These are phyloP conservation scores for Dryocosmus kuriphilus DNA, from an alignment of 2,888 invertebrate species.

Conservation along the genomic window DNA sequence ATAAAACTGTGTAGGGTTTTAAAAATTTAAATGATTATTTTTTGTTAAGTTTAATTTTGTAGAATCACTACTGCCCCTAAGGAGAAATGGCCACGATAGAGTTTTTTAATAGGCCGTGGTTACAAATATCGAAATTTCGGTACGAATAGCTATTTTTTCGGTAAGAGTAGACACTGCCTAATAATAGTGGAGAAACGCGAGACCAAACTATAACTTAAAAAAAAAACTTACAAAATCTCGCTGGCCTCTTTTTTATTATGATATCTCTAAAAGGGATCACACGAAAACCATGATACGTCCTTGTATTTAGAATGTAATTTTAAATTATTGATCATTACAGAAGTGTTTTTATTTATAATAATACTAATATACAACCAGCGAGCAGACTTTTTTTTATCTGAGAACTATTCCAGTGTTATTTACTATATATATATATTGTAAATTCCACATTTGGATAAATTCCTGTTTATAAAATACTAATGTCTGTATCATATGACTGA, in stretches of 20 bases:
- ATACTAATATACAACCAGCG: not conserved
- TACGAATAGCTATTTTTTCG: too few relatives aligned
- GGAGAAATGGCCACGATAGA: too few relatives aligned
- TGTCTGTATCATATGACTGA: slow-evolving; percentile 19
- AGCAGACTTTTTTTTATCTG: not conserved
- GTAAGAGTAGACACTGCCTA: too few relatives aligned
- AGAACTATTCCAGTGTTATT: not conserved
- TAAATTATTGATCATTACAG: not conserved
- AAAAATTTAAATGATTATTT: too few relatives aligned
- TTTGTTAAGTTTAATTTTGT: too few relatives aligned
- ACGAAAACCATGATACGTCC: not conserved
- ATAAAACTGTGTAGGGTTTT: too few relatives aligned
- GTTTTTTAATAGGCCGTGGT: too few relatives aligned
- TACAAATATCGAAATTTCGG: too few relatives aligned
- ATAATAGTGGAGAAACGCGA: not conserved
- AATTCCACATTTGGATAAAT: slow-evolving; percentile 10
- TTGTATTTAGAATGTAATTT: not conserved
- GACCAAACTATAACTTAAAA: not conserved
- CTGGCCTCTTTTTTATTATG: not conserved
- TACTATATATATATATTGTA: slow-evolving; percentile 19
- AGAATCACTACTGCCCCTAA: too few relatives aligned
- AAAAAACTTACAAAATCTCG: not conserved
- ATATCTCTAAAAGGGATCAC: too few relatives aligned
- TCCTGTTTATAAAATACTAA: too few relatives aligned
- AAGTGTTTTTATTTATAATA: not conserved